A percentile compares a stretch with the other conserved stretches of the same genome.
These are phyloP conservation scores for Euzetes globulus DNA, from an alignment of 2,888 invertebrate species.

Conservation along the genomic window DNA sequence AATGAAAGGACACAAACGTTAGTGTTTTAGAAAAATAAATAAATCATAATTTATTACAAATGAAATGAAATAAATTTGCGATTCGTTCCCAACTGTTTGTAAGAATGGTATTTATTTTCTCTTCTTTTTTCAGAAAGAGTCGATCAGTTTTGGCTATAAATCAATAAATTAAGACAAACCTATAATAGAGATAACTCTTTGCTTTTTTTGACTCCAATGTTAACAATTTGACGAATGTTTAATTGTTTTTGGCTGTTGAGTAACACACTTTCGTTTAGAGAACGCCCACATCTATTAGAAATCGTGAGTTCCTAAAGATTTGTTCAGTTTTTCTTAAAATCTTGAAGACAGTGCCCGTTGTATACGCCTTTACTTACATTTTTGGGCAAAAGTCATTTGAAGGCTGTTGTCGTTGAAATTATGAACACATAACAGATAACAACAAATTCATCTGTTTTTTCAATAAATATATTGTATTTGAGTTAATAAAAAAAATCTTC, in stretches of 20 bases:
- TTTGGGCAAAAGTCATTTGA: slow-evolving; percentile 6
- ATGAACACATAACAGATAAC: background rate
- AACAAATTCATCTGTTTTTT: background rate
- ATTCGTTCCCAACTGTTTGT: background rate
- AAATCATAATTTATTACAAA: background rate
- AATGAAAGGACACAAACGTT: background rate
- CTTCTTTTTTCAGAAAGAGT: background rate
- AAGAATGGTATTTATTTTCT: background rate
- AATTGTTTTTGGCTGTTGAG: background rate
- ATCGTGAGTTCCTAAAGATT: background rate
- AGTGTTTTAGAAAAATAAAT: background rate
- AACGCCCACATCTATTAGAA: slow-evolving; percentile 1
- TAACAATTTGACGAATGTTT: background rate
- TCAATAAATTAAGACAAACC: background rate
- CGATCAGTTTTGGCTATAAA: background rate
- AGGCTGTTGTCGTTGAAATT: background rate
- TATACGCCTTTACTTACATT: background rate
- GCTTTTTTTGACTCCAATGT: background rate
- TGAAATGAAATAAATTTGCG: background rate
- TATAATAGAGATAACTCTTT: background rate
- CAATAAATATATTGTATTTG: slow-evolving; percentile 9
- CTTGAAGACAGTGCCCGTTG: background rate
- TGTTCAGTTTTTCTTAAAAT: background rate
- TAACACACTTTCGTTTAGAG: background rate
- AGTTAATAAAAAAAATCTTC: background rate